Conservation (phyloP, 2,113 vertebrate species). For the Cephalopholis sonnerati region DNA sequence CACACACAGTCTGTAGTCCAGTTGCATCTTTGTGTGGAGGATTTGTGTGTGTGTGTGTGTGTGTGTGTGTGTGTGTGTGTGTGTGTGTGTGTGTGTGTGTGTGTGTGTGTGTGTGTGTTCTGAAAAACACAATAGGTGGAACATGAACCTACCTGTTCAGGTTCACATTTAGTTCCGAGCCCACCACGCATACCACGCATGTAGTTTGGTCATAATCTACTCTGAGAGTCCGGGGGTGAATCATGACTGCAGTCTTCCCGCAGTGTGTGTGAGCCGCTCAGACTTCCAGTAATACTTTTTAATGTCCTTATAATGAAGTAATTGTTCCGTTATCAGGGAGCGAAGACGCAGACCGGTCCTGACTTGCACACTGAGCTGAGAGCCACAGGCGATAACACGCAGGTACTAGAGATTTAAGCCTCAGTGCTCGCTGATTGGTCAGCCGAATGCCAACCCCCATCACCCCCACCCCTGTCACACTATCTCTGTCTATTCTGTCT, state of each 20-base stretch:
- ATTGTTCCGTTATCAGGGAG: neutral
- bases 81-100: neutral
- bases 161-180: slow-evolving; percentile 68
- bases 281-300: neutral
- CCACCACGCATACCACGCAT: slow-evolving; percentile 69
- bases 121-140: neutral
- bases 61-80: neutral
- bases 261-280: neutral
- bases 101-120: neutral
- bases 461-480: neutral
- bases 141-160: slow-evolving; percentile 72
- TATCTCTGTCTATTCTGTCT: neutral
- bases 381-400: neutral
- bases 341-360: rapidly evolving
- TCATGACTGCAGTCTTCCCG: slow-evolving; percentile 54
- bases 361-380: too few relatives aligned
- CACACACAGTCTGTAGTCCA: neutral
- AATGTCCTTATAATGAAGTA: too few relatives aligned
- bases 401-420: neutral
- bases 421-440: slow-evolving; percentile 52
- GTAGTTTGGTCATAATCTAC: slow-evolving; percentile 52
- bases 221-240: slow-evolving; percentile 72
- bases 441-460: neutral
- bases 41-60: neutral
- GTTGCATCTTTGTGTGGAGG: neutral